Base-by-base conservation (phyloP, 2,113 vertebrate genomes). In the Centropus bengalensis region DNA sequence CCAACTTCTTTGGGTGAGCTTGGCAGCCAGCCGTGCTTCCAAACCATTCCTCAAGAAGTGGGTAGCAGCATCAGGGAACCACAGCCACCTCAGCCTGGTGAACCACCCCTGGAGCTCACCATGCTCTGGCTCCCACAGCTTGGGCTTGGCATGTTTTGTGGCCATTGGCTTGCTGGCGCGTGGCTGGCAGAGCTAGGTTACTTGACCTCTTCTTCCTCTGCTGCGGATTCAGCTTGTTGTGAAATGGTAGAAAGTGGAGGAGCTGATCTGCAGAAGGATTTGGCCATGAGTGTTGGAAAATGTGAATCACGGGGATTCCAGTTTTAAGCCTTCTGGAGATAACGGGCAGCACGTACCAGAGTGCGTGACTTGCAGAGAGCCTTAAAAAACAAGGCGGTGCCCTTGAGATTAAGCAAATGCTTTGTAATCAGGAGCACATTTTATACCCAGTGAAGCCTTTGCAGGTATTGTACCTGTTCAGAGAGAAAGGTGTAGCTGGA, bases 261-360 rank as follows among this genome's bases (percentile, higher is more conserved):
- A 87, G 55, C 88, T 45, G 89, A 74, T 95, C 76, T 19, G 75
- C 4, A 0, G 52, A 91, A 91, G 87, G 84, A 84, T 89, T 96
- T 92, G 92, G 92, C 94, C 75, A 94, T 67, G 82, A 96, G 92
- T 1, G 3, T 70, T 86, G 87, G 92, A 92, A 96, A 96, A 96
- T 93, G 93, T 96, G 95, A 97, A 94, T 92, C 86, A 93, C 8
- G 22, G 90, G 85, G 91, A 95, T 95, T 97, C 93, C 86, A 96
- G 70, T 82, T 92, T 71, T 90, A 94, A 97, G 83, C 73, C 89
- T 82, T 85, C 55, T 92, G 88, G 63, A 95, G 91, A 97, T 91
- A 96, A 89, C 93, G 74, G 93, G 93, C 81, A 90, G 67, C 87
- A 93, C 69, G 52, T 55, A 88, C 91, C 55, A 32, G 92, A 95